Evolutionary conservation across 2,888 invertebrate genomes (phyloP).

Genomic region (Therioaphis trifolii): DNA sequence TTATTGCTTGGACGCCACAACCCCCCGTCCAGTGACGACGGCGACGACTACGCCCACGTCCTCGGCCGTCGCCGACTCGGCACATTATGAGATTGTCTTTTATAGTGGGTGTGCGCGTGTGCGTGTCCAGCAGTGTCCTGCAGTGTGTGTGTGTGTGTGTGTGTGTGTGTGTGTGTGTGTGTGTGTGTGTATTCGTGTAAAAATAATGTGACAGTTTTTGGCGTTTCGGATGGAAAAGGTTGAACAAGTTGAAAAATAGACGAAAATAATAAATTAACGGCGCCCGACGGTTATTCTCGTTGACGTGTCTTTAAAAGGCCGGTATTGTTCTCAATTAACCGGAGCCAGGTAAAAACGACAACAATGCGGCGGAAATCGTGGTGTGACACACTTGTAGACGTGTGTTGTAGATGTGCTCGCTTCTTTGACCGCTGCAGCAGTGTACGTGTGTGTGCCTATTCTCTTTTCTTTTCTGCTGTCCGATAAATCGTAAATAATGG

Average conservation of each 20-base stretch:
- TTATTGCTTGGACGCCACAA: conserved; percentile 22
- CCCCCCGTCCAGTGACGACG: neutral
- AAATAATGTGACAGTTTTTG: conserved; percentile 27
- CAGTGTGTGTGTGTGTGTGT: neutral
- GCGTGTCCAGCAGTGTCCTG: neutral
- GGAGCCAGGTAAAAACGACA: conserved; percentile 31
- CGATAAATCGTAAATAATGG: conserved; percentile 46
- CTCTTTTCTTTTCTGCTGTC: neutral
- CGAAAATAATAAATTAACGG: conserved; percentile 56
- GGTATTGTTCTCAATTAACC: conserved; percentile 44
- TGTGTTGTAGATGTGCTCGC: neutral
- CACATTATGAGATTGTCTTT: conserved; percentile 39
- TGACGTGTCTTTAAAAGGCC: conserved; percentile 16
- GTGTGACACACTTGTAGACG: neutral
- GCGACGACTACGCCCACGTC: conserved; percentile 44
- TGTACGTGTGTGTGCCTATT: neutral
- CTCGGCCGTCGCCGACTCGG: conserved; percentile 35
- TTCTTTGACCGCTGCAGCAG: conserved; percentile 2
- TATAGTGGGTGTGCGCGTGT: neutral
- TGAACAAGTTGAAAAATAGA: neutral
- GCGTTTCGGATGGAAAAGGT: conserved; percentile 5
- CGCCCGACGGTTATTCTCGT: conserved; percentile 38
- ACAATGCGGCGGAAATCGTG: conserved; percentile 20
- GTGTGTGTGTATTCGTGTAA: neutral
- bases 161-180: no score